Conservation (phyloP, 1,140 invertebrate species). For the Zaprionus vittiger region DNA sequence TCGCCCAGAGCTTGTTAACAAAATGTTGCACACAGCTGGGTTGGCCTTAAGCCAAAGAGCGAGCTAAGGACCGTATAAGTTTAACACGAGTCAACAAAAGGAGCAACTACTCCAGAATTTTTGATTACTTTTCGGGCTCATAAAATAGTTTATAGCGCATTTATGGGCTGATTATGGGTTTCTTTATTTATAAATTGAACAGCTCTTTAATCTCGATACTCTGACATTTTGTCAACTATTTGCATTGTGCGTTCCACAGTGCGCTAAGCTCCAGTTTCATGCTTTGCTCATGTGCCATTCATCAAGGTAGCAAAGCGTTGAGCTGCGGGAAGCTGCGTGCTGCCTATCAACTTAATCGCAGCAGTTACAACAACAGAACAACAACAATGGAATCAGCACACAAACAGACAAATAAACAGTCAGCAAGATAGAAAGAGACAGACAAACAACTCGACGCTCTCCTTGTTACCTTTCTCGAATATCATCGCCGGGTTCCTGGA, state of each 20-base stretch:
- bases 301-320: slow-evolving; percentile 54
- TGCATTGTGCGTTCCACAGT: slow-evolving; percentile 15
- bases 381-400: slow-evolving; percentile 14
- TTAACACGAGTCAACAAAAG: not conserved
- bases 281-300: slow-evolving; percentile 48
- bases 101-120: not conserved
- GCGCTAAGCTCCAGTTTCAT: slow-evolving; percentile 13
- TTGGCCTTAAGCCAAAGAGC: slow-evolving; percentile 15
- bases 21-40: slow-evolving; percentile 23
- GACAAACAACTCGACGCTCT: slow-evolving; percentile 38
- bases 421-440: slow-evolving; percentile 1
- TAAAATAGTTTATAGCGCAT: not conserved
- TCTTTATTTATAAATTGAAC: not conserved
- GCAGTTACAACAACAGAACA: slow-evolving; percentile 18
- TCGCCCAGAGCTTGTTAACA: slow-evolving; percentile 73
- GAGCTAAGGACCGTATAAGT: not conserved
- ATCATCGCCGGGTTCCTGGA: not conserved
- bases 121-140: not conserved
- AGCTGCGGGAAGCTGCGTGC: slow-evolving; percentile 53
- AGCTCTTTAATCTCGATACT: not conserved
- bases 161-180: not conserved
- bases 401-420: slow-evolving; percentile 13
- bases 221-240: not conserved
- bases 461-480: slow-evolving; percentile 34
- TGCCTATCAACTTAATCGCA: slow-evolving; percentile 77